Percentiles rank a stretch among this genome's conserved stretches.
Conservation (phyloP, 2,797 vertebrate species). For the Todus mexicanus region DNA sequence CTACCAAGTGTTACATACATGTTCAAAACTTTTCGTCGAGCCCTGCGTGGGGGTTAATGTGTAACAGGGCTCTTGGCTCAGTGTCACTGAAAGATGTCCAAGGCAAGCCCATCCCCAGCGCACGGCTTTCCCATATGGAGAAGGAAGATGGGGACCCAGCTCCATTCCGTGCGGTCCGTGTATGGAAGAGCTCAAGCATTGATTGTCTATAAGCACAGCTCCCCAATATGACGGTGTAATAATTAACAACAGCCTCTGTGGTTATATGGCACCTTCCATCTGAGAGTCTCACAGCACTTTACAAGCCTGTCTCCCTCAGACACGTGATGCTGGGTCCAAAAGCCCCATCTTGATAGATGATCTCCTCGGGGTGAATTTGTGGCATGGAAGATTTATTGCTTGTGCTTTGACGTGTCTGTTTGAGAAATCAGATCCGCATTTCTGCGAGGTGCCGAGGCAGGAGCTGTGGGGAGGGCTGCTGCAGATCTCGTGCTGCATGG, state of each 20-base stretch:
- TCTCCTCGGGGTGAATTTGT: constrained; percentile 13
- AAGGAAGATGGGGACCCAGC: neutral
- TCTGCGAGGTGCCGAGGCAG: neutral
- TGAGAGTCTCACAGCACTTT: neutral
- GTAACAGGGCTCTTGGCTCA: neutral
- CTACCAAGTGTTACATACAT: neutral
- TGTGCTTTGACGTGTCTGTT: neutral
- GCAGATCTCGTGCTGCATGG: neutral
- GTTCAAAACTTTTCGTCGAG: neutral
- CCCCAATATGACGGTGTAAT: neutral
- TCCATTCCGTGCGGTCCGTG: neutral
- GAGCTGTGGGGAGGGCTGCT: neutral
- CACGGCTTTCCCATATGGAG: neutral
- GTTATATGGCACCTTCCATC: neutral
- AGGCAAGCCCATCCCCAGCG: neutral
- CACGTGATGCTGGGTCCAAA: neutral
- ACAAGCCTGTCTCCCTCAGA: neutral
- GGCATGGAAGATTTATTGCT: neutral
- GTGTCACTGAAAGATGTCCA: constrained; percentile 17
- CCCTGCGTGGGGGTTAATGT: neutral
- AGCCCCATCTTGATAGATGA: neutral
- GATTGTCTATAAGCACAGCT: neutral
- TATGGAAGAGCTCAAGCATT: neutral
- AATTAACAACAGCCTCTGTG: constrained; percentile 40
- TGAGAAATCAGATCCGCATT: neutral